Evolutionary conservation across 2,888 invertebrate genomes (phyloP), one percentile per base, ranked within the genome.

Genomic region (Coleophora flavipennella): DNA sequence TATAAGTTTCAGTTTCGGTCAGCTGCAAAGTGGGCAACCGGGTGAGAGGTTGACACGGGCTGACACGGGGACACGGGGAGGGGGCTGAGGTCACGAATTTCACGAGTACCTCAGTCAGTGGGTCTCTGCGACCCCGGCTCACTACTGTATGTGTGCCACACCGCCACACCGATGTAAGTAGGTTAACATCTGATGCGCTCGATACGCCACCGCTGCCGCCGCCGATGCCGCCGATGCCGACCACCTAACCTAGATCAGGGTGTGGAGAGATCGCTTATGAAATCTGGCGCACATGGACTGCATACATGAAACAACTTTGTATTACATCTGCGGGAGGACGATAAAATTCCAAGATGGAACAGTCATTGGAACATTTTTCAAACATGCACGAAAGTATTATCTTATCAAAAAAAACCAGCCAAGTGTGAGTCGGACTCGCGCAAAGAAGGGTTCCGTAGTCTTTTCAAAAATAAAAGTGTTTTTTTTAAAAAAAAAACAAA

Each of bases 241-340:
- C 80, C 80, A 81, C 78, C 76, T 84, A 84, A 84, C 84, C 83
- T 79, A 83, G 81, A 81, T 83, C 83, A 83, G 81, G 81, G 81
- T 77, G 73, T 70, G 69, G 80, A 79, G 83, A 84, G 80, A 81
- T 80, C 76, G 80, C 79, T 81, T 81, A 81, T 83, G 80, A 83
- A 83, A 83, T 84, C 79, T 81, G 78, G 81, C 78, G 72, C 79
- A 73, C 73, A 70, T 62, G 59, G 67, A 59, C 77, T 78, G 70
- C 74, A 73, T 77, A 69, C 74, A 73, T 74, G 71, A 71, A 76
- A 74, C 29, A 66, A 60, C 66, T 68, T 65, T 61, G 66, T n/a
- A 36, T n/a, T 10, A 31, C 64, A 59, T 63, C 61, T 63, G n/a
- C n/a, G n/a, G n/a, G n/a, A n/a, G n/a, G n/a, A n/a, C n/a, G n/a